Conservation (phyloP, 2,113 vertebrate genomes). For the Onychostruthus taczanowskii region DNA sequence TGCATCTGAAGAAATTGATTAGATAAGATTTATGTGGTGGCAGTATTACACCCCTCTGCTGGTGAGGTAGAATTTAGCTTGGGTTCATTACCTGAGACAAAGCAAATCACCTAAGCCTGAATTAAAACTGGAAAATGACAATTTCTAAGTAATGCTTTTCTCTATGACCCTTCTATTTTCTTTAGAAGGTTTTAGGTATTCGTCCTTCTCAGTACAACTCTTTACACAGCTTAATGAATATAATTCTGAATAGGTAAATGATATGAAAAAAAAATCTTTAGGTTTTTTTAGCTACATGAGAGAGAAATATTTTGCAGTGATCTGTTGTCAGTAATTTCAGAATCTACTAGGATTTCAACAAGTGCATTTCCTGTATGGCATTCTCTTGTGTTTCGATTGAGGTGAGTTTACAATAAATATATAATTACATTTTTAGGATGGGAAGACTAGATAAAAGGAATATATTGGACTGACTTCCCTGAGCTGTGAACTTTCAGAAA, state of each 20-base stretch:
- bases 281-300: fast-evolving
- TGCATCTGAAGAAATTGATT: neutral
- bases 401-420: neutral
- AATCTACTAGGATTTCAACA: neutral
- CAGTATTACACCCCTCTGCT: neutral
- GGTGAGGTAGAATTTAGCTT: neutral
- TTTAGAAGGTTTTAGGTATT: neutral
- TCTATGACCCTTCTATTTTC: neutral
- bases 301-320: neutral
- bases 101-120: neutral
- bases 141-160: neutral
- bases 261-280: neutral
- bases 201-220: neutral
- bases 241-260: neutral
- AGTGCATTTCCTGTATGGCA: neutral
- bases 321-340: neutral
- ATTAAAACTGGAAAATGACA: neutral
- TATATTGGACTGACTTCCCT: neutral
- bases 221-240: neutral
- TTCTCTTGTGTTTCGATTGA: neutral
- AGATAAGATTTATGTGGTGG: neutral
- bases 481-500: neutral
- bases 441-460: neutral
- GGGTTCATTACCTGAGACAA: neutral
- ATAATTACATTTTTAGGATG: neutral